Conservation (phyloP, 2,888 invertebrate genomes). For the Shargacucullia verbasci region DNA sequence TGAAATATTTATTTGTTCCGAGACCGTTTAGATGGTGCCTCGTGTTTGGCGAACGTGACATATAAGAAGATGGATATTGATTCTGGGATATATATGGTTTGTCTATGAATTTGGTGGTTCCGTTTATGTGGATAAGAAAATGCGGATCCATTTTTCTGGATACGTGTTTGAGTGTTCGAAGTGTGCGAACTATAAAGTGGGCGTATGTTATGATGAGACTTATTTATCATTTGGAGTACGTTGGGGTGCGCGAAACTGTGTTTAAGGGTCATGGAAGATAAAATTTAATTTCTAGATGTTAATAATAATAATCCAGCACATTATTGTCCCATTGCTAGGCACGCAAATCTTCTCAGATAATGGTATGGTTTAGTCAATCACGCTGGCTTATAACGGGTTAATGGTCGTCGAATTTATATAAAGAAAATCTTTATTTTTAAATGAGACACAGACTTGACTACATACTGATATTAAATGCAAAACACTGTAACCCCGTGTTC, state of each 20-base stretch:
- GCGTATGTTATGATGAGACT: slow-evolving; percentile 32
- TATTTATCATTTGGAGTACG: slow-evolving; percentile 29
- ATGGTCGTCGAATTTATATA: no score
- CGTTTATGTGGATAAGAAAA: slow-evolving; percentile 49
- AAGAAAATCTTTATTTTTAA: no score
- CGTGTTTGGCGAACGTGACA: slow-evolving; percentile 71
- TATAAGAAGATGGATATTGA: slow-evolving; percentile 59
- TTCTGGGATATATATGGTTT: slow-evolving; percentile 53
- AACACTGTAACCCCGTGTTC: no score
- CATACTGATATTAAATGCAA: no score
- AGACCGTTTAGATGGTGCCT: slow-evolving; percentile 58
- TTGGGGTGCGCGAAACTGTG: not conserved
- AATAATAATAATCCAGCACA: no score
- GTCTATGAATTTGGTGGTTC: slow-evolving; percentile 56
- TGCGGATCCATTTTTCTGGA: slow-evolving; percentile 46
- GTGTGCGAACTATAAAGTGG: slow-evolving; percentile 43
- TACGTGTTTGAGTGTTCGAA: slow-evolving; percentile 44
- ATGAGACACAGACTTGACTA: no score
- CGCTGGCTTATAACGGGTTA: no score
- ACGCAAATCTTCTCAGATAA: no score
- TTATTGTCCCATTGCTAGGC: no score
- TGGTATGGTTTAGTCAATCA: no score
- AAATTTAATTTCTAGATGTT: not conserved
- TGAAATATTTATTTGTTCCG: slow-evolving; percentile 68
- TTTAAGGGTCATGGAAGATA: not conserved